Evolutionary conservation across 2,113 vertebrate genomes (phyloP).

Genomic region (Xyliphius kryptos): DNA sequence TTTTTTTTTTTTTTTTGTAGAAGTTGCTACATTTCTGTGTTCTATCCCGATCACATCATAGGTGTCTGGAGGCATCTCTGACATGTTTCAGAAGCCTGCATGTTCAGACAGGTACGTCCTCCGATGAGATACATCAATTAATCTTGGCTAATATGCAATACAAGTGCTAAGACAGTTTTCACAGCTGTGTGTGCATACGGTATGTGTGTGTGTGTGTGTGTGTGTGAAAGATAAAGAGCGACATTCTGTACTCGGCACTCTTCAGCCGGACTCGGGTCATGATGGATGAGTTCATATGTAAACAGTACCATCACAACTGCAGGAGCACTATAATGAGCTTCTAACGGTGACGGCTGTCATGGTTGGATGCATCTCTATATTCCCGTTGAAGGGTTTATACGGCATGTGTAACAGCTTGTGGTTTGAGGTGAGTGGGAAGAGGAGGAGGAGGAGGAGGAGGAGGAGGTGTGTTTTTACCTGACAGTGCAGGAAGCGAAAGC

Average conservation of each 20-base stretch:
- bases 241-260: slow-evolving; percentile 50
- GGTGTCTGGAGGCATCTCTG: slow-evolving; percentile 34
- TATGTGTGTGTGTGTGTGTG: too few species aligned
- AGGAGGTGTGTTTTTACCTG: too few species aligned
- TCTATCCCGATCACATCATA: slow-evolving; percentile 56
- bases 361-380: too few species aligned
- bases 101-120: slow-evolving; percentile 52
- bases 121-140: slow-evolving; percentile 41
- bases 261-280: slow-evolving; percentile 34
- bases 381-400: too few species aligned
- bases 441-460: too few species aligned
- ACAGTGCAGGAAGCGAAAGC: slow-evolving; percentile 82
- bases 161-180: slow-evolving; percentile 45
- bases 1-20: too few species aligned
- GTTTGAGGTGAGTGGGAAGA: too few species aligned
- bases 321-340: slow-evolving; percentile 37
- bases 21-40: slow-evolving; percentile 50
- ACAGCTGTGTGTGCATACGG: too few species aligned
- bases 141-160: slow-evolving; percentile 47
- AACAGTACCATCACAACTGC: too few species aligned
- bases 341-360: too few species aligned
- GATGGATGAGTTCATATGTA: slow-evolving; percentile 37
- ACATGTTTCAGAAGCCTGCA: slow-evolving; percentile 59
- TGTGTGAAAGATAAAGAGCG: too few species aligned
- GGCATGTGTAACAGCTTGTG: too few species aligned